phyloP scores from a whole-genome alignment of 2,113 vertebrate genomes.

The Scopus umbretta region DNA sequence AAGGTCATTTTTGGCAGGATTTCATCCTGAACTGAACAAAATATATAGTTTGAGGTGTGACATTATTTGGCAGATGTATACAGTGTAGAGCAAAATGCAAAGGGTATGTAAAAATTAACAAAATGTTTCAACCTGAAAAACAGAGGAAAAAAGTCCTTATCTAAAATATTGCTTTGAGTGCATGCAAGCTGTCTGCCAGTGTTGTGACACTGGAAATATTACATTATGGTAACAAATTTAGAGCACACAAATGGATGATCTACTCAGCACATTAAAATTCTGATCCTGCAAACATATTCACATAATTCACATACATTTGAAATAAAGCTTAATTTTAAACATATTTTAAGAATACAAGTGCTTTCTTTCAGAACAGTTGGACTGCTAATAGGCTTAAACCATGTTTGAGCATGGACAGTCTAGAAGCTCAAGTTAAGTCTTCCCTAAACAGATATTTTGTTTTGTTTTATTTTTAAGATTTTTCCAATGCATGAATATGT shows the following conservation, averaged over 20 bases:
- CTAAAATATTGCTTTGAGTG: not conserved
- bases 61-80: not conserved
- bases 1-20: not conserved
- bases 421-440: slow-evolving; percentile 24
- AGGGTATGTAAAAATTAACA: not conserved
- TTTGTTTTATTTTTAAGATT: not conserved
- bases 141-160: not conserved
- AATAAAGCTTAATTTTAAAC: not conserved
- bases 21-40: not conserved
- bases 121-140: not conserved
- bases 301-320: not conserved
- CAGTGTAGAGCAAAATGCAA: not conserved
- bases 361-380: not conserved
- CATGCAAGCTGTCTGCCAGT: not conserved
- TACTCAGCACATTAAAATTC: not conserved
- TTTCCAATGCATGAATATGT: slow-evolving; percentile 10
- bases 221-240: not conserved
- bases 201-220: not conserved
- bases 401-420: not conserved
- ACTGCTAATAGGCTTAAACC: not conserved
- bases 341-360: not conserved
- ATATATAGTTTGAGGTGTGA: not conserved
- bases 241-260: not conserved
- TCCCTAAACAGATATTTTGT: not conserved
- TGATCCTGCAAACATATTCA: not conserved